These are phyloP conservation scores for Unio pictorum DNA, from an alignment of 2,888 invertebrate species.

Conservation along the genomic window DNA sequence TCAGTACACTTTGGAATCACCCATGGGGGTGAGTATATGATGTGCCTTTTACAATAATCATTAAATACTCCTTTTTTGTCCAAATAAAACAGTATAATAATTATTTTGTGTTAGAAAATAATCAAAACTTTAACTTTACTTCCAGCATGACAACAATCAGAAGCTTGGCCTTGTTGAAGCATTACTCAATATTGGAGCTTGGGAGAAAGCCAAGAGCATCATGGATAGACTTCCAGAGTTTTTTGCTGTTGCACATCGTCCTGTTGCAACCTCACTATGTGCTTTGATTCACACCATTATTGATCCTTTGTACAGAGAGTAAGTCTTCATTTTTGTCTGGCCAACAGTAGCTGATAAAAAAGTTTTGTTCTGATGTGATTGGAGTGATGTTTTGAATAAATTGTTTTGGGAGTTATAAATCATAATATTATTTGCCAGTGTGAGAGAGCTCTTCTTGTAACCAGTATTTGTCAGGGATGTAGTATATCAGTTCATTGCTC, in stretches of 20 bases:
- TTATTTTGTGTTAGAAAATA: too few relatives aligned
- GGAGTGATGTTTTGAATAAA: background rate
- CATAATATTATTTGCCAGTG: too few relatives aligned
- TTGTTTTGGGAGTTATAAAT: too few relatives aligned
- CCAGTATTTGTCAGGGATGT: too few relatives aligned
- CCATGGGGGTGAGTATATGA: too few relatives aligned
- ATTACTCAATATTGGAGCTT: slow-evolving; percentile 88
- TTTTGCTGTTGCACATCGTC: slow-evolving; percentile 83
- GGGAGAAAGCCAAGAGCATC: slow-evolving; percentile 87
- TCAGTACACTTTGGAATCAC: too few relatives aligned
- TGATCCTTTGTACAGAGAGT: slow-evolving; percentile 89
- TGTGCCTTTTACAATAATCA: too few relatives aligned
- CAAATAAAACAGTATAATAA: too few relatives aligned
- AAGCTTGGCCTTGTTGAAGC: slow-evolving; percentile 95
- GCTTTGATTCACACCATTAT: slow-evolving; percentile 86
- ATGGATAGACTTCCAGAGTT: slow-evolving; percentile 85
- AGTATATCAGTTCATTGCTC: too few relatives aligned
- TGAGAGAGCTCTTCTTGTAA: too few relatives aligned
- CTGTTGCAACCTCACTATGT: slow-evolving; percentile 85
- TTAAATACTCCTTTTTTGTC: too few relatives aligned
- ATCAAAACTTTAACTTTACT: slow-evolving; percentile 1
- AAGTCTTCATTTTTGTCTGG: slow-evolving; percentile 58
- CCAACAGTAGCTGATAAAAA: background rate
- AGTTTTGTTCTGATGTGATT: background rate
- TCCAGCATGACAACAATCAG: slow-evolving; percentile 80